Conservation (phyloP, 2,888 invertebrate genomes). For the Druceiella hillmani region DNA sequence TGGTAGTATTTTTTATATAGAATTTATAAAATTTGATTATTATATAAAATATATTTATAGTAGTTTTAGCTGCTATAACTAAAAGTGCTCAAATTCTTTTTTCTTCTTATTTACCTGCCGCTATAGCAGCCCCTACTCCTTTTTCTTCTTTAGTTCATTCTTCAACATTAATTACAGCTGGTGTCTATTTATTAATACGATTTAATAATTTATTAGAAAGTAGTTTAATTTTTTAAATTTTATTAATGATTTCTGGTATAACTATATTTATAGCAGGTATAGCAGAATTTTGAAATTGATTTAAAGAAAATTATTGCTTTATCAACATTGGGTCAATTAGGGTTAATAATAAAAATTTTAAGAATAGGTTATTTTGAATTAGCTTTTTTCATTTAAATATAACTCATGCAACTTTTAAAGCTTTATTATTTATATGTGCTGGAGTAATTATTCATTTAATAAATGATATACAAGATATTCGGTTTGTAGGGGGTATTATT, state of each 20-base stretch:
- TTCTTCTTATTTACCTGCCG: slow-evolving; percentile 68
- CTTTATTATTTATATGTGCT: slow-evolving; percentile 67
- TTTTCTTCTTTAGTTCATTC: slow-evolving; percentile 72
- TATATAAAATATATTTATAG: slow-evolving; percentile 37
- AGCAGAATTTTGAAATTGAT: slow-evolving; percentile 61
- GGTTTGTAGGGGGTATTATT: slow-evolving; percentile 49
- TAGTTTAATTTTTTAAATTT: slow-evolving; percentile 39
- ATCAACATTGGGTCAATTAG: slow-evolving; percentile 70
- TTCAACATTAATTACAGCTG: slow-evolving; percentile 73
- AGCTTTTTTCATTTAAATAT: slow-evolving; percentile 68
- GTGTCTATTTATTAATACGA: slow-evolving; percentile 68
- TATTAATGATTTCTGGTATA: slow-evolving; percentile 51
- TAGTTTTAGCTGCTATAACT: slow-evolving; percentile 57
- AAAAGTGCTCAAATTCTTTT: slow-evolving; percentile 80
- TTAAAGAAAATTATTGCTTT: slow-evolving; percentile 76
- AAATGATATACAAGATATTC: slow-evolving; percentile 62
- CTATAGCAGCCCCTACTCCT: slow-evolving; percentile 71
- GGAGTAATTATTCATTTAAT: slow-evolving; percentile 63
- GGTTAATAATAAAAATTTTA: slow-evolving; percentile 64
- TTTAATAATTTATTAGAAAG: slow-evolving; percentile 50
- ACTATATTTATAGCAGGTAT: slow-evolving; percentile 58
- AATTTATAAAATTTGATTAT: slow-evolving; percentile 42
- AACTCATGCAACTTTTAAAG: slow-evolving; percentile 71
- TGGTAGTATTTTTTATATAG: slow-evolving; percentile 45
- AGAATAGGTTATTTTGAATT: slow-evolving; percentile 49